These are phyloP conservation scores for Pseudonaja textilis DNA, from an alignment of 2,113 vertebrate genomes.

Conservation along the genomic window DNA sequence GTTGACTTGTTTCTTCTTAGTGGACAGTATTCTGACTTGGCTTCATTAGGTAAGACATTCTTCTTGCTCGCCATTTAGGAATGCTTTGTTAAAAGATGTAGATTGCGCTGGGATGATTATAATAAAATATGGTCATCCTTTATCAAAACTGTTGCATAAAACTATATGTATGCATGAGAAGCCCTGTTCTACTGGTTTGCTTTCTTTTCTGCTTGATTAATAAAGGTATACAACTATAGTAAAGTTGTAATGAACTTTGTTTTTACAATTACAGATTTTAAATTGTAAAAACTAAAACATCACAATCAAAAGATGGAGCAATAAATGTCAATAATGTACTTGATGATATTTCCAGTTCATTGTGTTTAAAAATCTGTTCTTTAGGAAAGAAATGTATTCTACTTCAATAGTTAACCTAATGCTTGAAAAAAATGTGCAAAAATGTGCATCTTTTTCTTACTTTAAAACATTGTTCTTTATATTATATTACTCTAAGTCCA, in stretches of 20 bases:
- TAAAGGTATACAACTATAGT: not conserved
- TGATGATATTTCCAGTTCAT: not conserved
- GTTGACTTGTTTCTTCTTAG: conserved; percentile 96
- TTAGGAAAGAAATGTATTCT: not conserved
- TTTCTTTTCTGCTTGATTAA: not conserved
- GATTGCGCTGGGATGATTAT: not conserved
- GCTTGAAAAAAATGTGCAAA: not conserved
- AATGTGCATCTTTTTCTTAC: not conserved
- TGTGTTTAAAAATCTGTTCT: not conserved
- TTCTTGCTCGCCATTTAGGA: not conserved
- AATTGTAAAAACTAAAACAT: not conserved
- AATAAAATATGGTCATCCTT: not conserved
- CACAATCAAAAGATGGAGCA: not conserved
- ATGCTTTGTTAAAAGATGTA: not conserved
- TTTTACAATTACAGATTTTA: not conserved
- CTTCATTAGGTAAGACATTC: conserved; percentile 82
- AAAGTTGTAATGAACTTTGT: not conserved
- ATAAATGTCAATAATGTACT: not conserved
- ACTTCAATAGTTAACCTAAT: not conserved
- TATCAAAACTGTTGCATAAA: not conserved
- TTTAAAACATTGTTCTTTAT: not conserved
- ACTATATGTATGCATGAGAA: not conserved
- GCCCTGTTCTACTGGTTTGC: not conserved
- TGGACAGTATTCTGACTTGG: conserved; percentile 90
- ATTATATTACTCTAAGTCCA: not conserved